Percentiles rank a stretch among this genome's conserved stretches.
Conservation (phyloP, 2,113 vertebrate genomes). For the Erinaceus europaeus region DNA sequence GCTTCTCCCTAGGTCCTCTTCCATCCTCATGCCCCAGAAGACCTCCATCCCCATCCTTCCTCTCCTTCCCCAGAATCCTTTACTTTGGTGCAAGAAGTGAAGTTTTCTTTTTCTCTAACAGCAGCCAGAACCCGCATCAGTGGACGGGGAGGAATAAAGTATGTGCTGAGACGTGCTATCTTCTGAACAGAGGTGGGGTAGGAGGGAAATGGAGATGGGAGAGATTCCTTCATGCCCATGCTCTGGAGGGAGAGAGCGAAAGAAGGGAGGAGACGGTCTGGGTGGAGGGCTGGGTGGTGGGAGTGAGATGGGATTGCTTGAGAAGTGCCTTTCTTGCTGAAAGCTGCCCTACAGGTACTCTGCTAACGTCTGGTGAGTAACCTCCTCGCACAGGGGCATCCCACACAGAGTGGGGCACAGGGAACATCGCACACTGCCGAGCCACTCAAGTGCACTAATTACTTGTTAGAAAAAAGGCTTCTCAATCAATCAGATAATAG, state of each 20-base stretch:
- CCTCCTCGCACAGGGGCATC: neutral
- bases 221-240: accelerated
- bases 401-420: neutral
- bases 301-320: too few relatives aligned
- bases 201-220: neutral
- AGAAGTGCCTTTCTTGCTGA: neutral
- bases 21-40: too few relatives aligned
- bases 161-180: neutral
- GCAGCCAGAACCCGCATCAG: too few relatives aligned
- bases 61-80: too few relatives aligned
- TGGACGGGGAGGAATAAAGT: too few relatives aligned
- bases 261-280: neutral
- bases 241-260: too few relatives aligned
- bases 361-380: neutral
- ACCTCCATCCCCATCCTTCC: too few relatives aligned
- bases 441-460: neutral
- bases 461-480: neutral
- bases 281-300: neutral
- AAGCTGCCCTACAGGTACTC: neutral
- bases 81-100: too few relatives aligned
- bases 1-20: too few relatives aligned
- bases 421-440: neutral
- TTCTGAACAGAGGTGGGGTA: neutral
- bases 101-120: too few relatives aligned
- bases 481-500: neutral